Evolutionary conservation across 2,113 vertebrate species (phyloP).

Genomic region (Scortum barcoo): DNA sequence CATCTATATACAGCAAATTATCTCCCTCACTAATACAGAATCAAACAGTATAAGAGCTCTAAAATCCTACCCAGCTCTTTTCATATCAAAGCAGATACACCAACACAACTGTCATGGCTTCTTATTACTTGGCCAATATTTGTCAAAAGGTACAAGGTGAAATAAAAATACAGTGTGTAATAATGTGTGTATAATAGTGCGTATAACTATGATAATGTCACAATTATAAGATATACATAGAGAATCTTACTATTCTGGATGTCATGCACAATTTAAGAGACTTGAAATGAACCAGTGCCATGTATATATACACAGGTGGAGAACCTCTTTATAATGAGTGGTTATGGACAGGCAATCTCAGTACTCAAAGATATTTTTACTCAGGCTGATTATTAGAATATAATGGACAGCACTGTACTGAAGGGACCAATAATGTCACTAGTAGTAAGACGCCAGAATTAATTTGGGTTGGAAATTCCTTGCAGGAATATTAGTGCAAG

Average conservation of each 20-base stretch:
- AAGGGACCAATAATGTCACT: background rate
- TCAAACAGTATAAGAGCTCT: conserved; percentile 24
- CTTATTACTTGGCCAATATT: conserved; percentile 1
- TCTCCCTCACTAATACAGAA: conserved; percentile 41
- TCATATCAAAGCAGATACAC: conserved; percentile 15
- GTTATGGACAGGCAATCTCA: background rate
- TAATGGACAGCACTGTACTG: background rate
- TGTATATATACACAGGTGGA: background rate
- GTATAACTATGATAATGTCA: background rate
- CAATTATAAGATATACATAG: background rate
- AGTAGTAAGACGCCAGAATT: background rate
- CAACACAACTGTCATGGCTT: background rate
- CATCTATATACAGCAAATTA: conserved; percentile 57
- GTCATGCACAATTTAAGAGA: background rate
- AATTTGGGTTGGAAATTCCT: background rate
- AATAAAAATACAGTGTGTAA: background rate
- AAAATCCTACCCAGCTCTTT: conserved; percentile 34
- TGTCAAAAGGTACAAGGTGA: conserved; percentile 7
- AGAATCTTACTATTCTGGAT: background rate
- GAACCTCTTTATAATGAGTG: background rate
- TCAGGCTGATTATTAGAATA: background rate
- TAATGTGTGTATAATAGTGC: background rate
- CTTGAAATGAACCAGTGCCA: background rate
- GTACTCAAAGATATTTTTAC: background rate
- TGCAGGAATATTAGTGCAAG: background rate